Base-by-base conservation (phyloP, 2,113 vertebrate genomes). In the Tragulus kanchil region DNA sequence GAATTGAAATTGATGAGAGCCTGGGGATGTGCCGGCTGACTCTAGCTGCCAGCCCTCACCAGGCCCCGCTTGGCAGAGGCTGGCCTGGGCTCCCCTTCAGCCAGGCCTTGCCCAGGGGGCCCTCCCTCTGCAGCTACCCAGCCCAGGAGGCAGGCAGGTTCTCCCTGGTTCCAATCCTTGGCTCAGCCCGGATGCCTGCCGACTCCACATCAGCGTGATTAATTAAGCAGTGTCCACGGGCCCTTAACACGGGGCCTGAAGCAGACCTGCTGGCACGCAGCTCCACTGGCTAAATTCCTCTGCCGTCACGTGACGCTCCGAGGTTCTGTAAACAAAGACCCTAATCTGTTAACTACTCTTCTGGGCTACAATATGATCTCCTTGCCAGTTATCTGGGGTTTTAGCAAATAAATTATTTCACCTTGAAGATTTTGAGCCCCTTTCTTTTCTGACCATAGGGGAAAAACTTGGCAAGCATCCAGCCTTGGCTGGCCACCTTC, bases 11-110 rank as follows among this genome's bases (percentile, higher is more conserved):
- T 1, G 1, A 10, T 0, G 45, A 50, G 62, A 23, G 81, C 56
- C 45, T 13, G 4, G 36, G 31, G 13, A 17, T 0, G 2, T 0
- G 6, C 8, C 3, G 16, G 26, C 36, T 2, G 4, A 2, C 52
- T 17, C 10, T 73, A n/a, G 75, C n/a, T 1, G 25, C 13, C 21
- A 21, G 21, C 31, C 16, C 59, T 36, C 19, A 0, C 14, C 1
- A 5, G 36, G 28, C 21, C n/a, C 9, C 21, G 36, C 67, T 17
- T 3, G 45, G 8, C 11, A 4, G 8, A 5, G 28, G n/a, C 7
- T 28, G 52, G 9, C 2, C 19, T 1, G 1, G 42, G 5, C 73
- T 61, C 3, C 1, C 11, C 56, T 73, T 17, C 25, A n/a, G 61
- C 13, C 42, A 52, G 11, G 45, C 36, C 15, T n/a, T 8, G 11